phyloP scores from a whole-genome alignment of 2,797 vertebrate species.

The Gobionotothen gibberifrons region DNA sequence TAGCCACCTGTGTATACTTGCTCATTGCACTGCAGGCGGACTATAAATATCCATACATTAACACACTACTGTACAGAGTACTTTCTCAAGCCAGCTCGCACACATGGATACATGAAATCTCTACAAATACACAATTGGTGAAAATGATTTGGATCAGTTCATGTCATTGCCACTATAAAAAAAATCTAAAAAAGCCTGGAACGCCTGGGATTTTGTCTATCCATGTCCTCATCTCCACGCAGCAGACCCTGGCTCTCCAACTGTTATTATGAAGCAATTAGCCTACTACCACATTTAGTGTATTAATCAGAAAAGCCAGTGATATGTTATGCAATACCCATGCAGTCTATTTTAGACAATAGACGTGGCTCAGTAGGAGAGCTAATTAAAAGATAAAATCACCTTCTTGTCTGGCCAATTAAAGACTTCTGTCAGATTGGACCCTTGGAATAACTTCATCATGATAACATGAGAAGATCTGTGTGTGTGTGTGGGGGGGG shows the following conservation, averaged over 20 bases:
- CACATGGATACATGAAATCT: conserved; percentile 46
- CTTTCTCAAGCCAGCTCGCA: conserved; percentile 44
- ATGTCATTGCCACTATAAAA: conserved; percentile 37
- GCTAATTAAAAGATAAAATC: conserved; percentile 86
- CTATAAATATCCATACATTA: conserved; percentile 82
- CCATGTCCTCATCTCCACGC: conserved; percentile 50
- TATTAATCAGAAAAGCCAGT: conserved; percentile 71
- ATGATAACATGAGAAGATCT: conserved; percentile 61
- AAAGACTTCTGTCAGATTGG: conserved; percentile 77
- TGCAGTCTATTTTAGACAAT: conserved; percentile 78
- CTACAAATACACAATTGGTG: conserved; percentile 5
- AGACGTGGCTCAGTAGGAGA: conserved; percentile 68
- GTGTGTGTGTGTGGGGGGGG: conserved; percentile 26
- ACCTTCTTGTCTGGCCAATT: conserved; percentile 78
- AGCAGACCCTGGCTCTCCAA: conserved; percentile 44
- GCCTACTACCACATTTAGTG: conserved; percentile 65
- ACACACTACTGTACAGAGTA: conserved; percentile 42
- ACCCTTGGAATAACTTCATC: conserved; percentile 78
- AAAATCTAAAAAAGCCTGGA: not conserved
- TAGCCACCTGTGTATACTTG: conserved; percentile 80
- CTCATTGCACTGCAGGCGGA: conserved; percentile 63
- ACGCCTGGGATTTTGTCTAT: conserved; percentile 46
- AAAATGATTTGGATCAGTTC: conserved; percentile 28
- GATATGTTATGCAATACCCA: conserved; percentile 81
- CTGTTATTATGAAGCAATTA: conserved; percentile 75